Base-by-base conservation (phyloP, 2,888 invertebrate genomes). In the Helobdella robusta region DNA sequence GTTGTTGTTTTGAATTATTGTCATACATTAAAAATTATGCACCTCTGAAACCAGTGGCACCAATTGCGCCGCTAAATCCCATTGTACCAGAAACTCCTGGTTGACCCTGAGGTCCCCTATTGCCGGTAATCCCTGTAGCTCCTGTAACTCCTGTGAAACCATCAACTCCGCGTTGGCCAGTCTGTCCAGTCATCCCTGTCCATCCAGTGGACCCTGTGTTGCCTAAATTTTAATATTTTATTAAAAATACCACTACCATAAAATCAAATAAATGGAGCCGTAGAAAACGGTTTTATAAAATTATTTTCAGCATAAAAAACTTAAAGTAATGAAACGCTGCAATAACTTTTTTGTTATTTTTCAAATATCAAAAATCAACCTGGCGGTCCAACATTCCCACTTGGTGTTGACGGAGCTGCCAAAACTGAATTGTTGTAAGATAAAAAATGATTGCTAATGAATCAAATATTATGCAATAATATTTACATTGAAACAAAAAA, bases 21-120 rank as follows among this genome's bases (percentile, higher is more conserved):
- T 20, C 52, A 52, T 52, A 40, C n/a, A n/a, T 52, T 15, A n/a
- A n/a, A 52, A 11, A 11, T 8, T 11, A 8, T 20, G 23, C 11
- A 8, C 59, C 59, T 4, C 1, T 2, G 36, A 36, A 5, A 32
- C 59, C 59, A 2, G 59, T 28, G 36, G 20, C 2, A 20, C 62
- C 62, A 50, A 34, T 30, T 48, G 50, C 6, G 34, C 62, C 62
- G 8, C 20, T 18, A 23, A 48, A n/a, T n/a, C 62, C 62, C 32
- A 30, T 46, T 18, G 50, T 28, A n/a, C 62, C 62, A 2, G 30
- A 50, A 11, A 30, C 30, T 50, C 62, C 62, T 1, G 34, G 6
- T 1, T 18, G 50, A 30, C 62, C 62, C 6, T 20, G 30, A 23
- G 23, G 6, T n/a, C 62, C 62, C 8, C 6, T 50, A 6, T 23